Conservation (phyloP, 2,797 vertebrate species). For the Gephyroberyx darwinii region DNA sequence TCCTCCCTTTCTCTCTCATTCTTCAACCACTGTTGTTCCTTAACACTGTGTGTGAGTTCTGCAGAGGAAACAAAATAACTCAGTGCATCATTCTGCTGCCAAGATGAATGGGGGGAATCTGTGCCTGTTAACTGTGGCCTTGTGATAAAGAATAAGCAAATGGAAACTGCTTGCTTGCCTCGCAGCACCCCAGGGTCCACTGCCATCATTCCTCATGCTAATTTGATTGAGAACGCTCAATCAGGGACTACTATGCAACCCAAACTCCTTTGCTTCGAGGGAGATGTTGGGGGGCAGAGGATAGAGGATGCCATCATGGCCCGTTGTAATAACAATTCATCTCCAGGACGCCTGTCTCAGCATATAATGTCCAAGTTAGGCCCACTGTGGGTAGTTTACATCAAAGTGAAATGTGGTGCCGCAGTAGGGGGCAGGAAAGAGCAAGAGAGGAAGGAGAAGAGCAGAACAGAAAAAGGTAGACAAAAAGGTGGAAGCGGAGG, state of each 20-base stretch:
- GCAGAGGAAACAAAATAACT: constrained; percentile 65
- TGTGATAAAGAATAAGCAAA: constrained; percentile 81
- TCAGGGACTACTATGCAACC: constrained; percentile 63
- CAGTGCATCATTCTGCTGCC: constrained; percentile 67
- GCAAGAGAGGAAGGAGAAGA: constrained; percentile 16
- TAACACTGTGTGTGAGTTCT: constrained; percentile 49
- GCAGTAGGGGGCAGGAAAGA: constrained; percentile 35
- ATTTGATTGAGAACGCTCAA: constrained; percentile 79
- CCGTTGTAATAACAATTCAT: constrained; percentile 73
- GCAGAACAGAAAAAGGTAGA: constrained; percentile 10
- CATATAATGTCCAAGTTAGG: constrained; percentile 68
- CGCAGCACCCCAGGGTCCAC: constrained; percentile 55
- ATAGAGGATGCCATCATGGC: constrained; percentile 57
- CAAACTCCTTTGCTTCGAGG: constrained; percentile 64
- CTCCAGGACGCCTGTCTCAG: constrained; percentile 69
- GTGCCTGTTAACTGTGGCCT: constrained; percentile 71
- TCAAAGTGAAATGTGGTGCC: constrained; percentile 67
- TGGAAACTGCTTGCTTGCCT: constrained; percentile 71
- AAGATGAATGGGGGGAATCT: constrained; percentile 74
- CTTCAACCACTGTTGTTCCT: constrained; percentile 53
- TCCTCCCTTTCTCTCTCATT: constrained; percentile 41
- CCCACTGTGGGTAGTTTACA: constrained; percentile 71
- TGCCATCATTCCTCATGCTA: constrained; percentile 72
- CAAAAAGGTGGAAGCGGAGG: constrained; percentile 26
- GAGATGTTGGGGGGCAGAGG: constrained; percentile 27